Conservation (phyloP, 2,113 vertebrate genomes). For the Sinocyclocheilus rhinocerous region DNA sequence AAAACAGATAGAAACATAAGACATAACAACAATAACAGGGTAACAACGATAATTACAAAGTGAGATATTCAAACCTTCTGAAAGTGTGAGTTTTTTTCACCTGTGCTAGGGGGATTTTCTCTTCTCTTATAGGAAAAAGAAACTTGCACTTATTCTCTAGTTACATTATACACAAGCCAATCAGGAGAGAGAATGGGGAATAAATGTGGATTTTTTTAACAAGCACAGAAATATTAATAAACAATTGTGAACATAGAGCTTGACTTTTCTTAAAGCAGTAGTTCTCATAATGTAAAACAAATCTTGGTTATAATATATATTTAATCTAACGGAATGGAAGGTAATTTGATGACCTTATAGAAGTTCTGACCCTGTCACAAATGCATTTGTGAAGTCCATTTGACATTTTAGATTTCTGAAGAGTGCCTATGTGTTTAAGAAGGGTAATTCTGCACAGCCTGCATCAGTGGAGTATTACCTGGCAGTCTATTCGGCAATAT, state of each 20-base stretch:
- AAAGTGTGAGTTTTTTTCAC: constrained; percentile 37
- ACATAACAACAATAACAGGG: constrained; percentile 30
- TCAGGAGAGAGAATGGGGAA: background rate
- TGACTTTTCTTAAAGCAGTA: background rate
- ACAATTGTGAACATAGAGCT: too few species aligned
- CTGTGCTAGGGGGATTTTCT: background rate
- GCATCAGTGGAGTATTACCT: background rate
- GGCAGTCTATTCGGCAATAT: background rate
- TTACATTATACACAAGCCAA: constrained; percentile 30
- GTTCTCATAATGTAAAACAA: background rate
- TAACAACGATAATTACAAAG: constrained; percentile 60
- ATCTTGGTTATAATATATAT: background rate
- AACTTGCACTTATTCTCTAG: background rate
- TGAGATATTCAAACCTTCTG: constrained; percentile 45
- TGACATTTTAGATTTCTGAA: background rate
- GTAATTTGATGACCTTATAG: constrained; percentile 17
- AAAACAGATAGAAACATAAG: constrained; percentile 4
- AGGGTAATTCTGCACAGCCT: background rate
- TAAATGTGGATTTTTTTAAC: background rate
- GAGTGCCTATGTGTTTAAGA: background rate
- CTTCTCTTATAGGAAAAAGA: background rate
- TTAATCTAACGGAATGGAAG: background rate
- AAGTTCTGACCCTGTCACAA: background rate
- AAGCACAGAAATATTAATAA: too few species aligned
- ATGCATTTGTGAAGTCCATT: background rate